These are phyloP conservation scores for Lagocephalus sceleratus DNA, from an alignment of 2,797 vertebrate genomes.

Conservation along the genomic window DNA sequence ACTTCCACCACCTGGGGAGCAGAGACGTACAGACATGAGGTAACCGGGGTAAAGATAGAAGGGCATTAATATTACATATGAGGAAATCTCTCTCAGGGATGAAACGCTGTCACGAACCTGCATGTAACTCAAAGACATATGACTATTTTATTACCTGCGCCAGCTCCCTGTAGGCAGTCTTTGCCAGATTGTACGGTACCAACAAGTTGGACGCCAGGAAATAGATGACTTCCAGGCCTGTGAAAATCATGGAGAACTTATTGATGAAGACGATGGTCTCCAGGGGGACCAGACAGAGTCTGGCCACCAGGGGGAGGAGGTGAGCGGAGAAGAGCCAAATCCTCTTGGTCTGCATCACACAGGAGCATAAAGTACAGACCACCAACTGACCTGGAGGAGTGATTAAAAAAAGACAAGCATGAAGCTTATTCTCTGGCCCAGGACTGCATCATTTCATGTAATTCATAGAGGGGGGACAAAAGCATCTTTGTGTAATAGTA, in stretches of 20 bases:
- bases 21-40: background rate
- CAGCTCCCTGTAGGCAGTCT: constrained; percentile 94
- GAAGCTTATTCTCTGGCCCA: background rate
- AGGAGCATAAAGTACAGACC: constrained; percentile 95
- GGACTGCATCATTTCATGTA: background rate
- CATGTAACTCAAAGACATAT: background rate
- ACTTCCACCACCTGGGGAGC: constrained; percentile 90
- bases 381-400: constrained; percentile 90
- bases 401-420: background rate
- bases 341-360: constrained; percentile 98
- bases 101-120: constrained; percentile 3
- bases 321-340: constrained; percentile 99
- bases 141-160: constrained; percentile 82
- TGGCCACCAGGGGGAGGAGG: constrained; percentile 94
- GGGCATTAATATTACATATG: constrained; percentile 7
- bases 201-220: constrained; percentile 94
- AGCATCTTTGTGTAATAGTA: constrained; percentile 16
- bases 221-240: constrained; percentile 95
- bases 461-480: background rate
- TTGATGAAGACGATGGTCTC: constrained; percentile 97
- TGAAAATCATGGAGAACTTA: constrained; percentile 98
- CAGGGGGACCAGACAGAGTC: constrained; percentile 93
- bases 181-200: constrained; percentile 96
- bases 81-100: constrained; percentile 4
- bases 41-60: background rate